These are phyloP conservation scores for Melitaea athalia DNA, from an alignment of 2,888 invertebrate genomes.

Conservation along the genomic window DNA sequence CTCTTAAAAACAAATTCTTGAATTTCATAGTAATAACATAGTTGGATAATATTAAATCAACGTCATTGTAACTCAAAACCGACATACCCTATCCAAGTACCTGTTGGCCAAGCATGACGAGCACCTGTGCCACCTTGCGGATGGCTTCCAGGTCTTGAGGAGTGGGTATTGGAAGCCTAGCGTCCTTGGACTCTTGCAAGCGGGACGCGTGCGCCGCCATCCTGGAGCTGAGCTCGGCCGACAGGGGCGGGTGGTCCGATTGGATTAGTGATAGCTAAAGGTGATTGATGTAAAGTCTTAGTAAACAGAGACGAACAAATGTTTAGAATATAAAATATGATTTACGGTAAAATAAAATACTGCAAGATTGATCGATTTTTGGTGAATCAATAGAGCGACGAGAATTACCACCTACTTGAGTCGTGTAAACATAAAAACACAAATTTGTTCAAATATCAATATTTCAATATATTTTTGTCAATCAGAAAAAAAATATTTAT, in stretches of 20 bases:
- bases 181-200: slow-evolving; percentile 44
- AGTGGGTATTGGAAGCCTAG: slow-evolving; percentile 56
- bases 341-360: no score
- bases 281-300: not conserved
- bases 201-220: slow-evolving; percentile 44
- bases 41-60: not conserved
- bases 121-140: slow-evolving; percentile 70
- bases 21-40: not conserved
- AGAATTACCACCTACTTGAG: no score
- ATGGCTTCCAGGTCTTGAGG: slow-evolving; percentile 66
- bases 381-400: no score
- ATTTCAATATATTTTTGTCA: no score
- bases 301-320: no score
- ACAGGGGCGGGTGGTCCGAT: slow-evolving; percentile 32
- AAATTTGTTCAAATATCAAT: no score
- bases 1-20: no score
- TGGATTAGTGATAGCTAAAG: slow-evolving; percentile 31
- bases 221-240: slow-evolving; percentile 33
- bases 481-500: no score
- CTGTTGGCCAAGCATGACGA: slow-evolving; percentile 70
- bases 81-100: slow-evolving; percentile 51
- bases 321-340: no score
- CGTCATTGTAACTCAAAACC: not conserved
- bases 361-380: no score
- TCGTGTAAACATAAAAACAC: no score